Evolutionary conservation across 2,797 vertebrate species (phyloP).

Genomic region (Lepilemur septentrionalis): DNA sequence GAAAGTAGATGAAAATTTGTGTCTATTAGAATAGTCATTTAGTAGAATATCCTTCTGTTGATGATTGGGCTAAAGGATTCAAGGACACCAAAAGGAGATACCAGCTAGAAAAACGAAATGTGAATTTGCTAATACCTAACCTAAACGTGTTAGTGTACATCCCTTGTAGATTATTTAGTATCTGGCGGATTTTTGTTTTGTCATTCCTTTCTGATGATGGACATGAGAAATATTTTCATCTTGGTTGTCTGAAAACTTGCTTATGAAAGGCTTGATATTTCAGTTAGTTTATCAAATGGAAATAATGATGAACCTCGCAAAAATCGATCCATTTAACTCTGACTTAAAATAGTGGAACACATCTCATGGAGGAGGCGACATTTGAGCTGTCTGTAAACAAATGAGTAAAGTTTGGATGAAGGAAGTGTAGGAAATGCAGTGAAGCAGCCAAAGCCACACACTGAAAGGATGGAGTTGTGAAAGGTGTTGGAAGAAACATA

Average conservation of each 20-base stretch:
- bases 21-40: neutral
- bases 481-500: slow-evolving; percentile 9
- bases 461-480: neutral
- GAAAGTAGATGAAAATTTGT: neutral
- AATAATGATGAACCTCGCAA: neutral
- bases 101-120: neutral
- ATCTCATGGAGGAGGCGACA: neutral
- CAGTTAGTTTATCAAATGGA: neutral
- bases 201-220: neutral
- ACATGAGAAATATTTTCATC: neutral
- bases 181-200: neutral
- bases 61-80: neutral
- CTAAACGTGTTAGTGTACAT: neutral
- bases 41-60: neutral
- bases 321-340: neutral
- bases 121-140: neutral
- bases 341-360: neutral
- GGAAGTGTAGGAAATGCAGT: neutral
- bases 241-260: neutral
- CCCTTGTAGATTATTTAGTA: neutral
- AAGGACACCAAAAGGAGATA: neutral
- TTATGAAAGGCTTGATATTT: neutral
- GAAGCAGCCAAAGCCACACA: neutral
- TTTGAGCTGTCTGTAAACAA: slow-evolving; percentile 18
- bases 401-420: neutral